Base-by-base conservation (phyloP, 2,888 invertebrate genomes). In the Eupithecia tripunctaria region DNA sequence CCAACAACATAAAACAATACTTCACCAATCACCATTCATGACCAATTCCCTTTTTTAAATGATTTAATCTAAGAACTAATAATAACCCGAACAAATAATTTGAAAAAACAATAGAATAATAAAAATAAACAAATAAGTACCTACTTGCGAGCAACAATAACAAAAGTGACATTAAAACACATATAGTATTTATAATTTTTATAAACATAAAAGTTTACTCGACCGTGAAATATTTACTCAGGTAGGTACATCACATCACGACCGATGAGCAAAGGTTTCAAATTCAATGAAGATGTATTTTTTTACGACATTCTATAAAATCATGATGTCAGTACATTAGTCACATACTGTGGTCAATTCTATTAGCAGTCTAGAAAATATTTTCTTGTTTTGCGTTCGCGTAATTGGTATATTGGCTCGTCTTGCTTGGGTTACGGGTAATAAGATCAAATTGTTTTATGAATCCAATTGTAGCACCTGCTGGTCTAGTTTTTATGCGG, bases 401-500 rank as follows among this genome's bases (percentile, higher is more conserved):
- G 56, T 76, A 69, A 76, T 79, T 76, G 78, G 74, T 63, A 76
- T 76, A 79, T 79, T 76, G 72, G 47, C 76, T 71, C 74, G 68
- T 15, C 21, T 69, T 68, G 68, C 75, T 74, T 75, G 59, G 43
- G 51, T 76, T 75, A 70, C 70, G 74, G 69, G 73, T 76, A 78
- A 78, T 79, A 77, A 76, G 70, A 74, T 43, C 67, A 79, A 79
- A 79, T 79, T 79, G 74, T 77, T 85, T 78, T 81, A 80, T 81
- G 79, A 82, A 82, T 79, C 78, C 78, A 84, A 86, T 86, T 87
- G 85, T 85, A 85, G 70, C 78, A 78, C 81, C 82, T 76, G 82
- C 79, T 78, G 80, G 78, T 84, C 86, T 83, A 85, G 83, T 87
- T 89, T 88, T 88, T 88, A 82, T 83, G 74, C 77, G 78, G 81